These are phyloP conservation scores for Thymelicus acteon DNA, from an alignment of 2,888 invertebrate genomes.

Conservation along the genomic window DNA sequence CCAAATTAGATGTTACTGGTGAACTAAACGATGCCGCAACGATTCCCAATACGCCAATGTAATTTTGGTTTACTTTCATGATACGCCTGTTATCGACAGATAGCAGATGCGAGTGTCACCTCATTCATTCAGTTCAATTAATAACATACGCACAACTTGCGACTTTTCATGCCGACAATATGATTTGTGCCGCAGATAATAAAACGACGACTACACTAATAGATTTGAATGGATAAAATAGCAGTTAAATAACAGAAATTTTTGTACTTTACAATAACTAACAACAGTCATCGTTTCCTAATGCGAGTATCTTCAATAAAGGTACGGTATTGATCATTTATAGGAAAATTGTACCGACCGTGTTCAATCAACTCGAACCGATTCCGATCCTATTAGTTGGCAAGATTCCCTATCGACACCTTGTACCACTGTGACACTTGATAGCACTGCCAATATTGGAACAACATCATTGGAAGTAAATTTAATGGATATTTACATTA, in stretches of 20 bases:
- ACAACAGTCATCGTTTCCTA: neutral
- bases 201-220: neutral
- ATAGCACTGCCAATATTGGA: conserved; percentile 6
- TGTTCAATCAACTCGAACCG: conserved; percentile 4
- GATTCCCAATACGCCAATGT: conserved; percentile 20
- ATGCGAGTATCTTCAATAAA: neutral
- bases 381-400: neutral
- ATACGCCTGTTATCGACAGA: conserved; percentile 29
- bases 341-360: neutral
- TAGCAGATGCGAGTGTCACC: conserved; percentile 25
- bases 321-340: neutral
- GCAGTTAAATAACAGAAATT: neutral
- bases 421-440: conserved; percentile 27
- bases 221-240: neutral
- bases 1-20: conserved; percentile 11
- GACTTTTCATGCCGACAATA: neutral
- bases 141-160: neutral
- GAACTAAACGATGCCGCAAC: conserved; percentile 24
- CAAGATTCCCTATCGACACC: conserved; percentile 12
- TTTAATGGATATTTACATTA: conserved; percentile 14
- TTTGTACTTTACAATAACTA: neutral
- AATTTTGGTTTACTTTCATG: conserved; percentile 28
- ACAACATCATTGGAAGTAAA: neutral
- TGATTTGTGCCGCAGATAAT: neutral
- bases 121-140: conserved; percentile 11